phyloP scores from a whole-genome alignment of 2,888 invertebrate genomes.

The Leptinotarsa rubiginosa region DNA sequence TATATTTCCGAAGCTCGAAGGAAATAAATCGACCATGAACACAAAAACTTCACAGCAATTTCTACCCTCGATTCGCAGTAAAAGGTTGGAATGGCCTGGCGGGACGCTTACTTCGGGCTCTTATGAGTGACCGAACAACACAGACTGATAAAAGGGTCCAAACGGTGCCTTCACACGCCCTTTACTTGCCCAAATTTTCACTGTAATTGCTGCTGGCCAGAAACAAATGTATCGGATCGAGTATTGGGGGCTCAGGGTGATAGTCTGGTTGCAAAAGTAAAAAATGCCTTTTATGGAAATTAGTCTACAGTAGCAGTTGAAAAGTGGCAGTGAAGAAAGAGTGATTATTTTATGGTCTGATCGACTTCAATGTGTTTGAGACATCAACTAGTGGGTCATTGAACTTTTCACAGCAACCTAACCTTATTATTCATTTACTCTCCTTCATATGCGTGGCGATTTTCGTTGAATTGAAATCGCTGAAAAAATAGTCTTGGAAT shows the following conservation, averaged over 20 bases:
- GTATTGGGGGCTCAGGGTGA: conserved; percentile 23
- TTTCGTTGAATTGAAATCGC: no score
- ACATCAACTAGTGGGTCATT: no score
- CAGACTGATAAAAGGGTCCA: conserved; percentile 26
- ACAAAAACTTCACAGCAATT: conserved; percentile 21
- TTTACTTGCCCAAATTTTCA: conserved; percentile 26
- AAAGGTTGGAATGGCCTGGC: conserved; percentile 4
- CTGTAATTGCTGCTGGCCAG: conserved; percentile 30
- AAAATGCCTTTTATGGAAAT: neutral
- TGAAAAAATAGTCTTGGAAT: no score
- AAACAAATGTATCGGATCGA: conserved; percentile 32
- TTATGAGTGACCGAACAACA: conserved; percentile 26
- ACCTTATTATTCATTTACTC: no score
- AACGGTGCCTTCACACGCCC: conserved; percentile 18
- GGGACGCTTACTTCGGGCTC: neutral
- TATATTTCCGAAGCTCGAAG: neutral
- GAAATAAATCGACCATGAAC: conserved; percentile 13
- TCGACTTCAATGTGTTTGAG: no score
- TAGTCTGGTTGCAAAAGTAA: conserved; percentile 8
- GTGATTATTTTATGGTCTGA: no score
- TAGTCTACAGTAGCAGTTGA: neutral
- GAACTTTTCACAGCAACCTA: no score
- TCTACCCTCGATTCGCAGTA: conserved; percentile 13
- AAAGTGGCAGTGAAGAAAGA: no score
- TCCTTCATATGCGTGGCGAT: no score